Percentiles rank a stretch among this genome's conserved stretches.
Evolutionary conservation across 2,797 vertebrate genomes (phyloP).

Genomic region (Silurus lanzhouensis): DNA sequence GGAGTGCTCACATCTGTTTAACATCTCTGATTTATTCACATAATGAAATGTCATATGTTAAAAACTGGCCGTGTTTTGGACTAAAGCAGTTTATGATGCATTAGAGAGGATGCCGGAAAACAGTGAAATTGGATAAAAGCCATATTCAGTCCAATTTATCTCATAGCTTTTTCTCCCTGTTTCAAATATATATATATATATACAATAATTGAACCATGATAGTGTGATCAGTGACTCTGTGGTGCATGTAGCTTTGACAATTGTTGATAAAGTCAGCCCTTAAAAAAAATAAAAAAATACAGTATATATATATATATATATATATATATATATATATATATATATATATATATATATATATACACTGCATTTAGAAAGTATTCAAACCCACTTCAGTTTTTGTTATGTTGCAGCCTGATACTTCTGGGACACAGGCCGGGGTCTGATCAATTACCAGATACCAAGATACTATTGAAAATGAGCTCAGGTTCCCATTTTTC

Average conservation of each 20-base stretch:
- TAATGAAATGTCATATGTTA: conserved; percentile 45
- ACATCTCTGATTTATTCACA: conserved; percentile 49
- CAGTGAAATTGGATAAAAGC: conserved; percentile 36
- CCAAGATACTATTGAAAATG: too few species aligned
- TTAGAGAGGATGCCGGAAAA: conserved; percentile 31
- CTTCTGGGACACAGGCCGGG: too few species aligned
- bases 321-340: too few species aligned
- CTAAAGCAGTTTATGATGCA: conserved; percentile 46
- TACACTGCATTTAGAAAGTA: too few species aligned
- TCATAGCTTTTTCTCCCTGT: background rate
- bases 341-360: too few species aligned
- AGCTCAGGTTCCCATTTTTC: too few species aligned
- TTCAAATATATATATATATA: background rate
- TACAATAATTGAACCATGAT: background rate
- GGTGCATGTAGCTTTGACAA: background rate
- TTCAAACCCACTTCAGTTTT: too few species aligned
- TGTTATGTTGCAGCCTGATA: too few species aligned
- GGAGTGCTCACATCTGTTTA: conserved; percentile 52
- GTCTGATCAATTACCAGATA: too few species aligned
- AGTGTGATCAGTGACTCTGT: background rate
- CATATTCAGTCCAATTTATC: conserved; percentile 21
- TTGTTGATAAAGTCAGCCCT: background rate
- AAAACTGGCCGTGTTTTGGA: conserved; percentile 46
- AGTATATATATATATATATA: too few species aligned
- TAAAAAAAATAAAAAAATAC: too few species aligned